Conservation (phyloP, 2,888 invertebrate genomes). For the Temnothorax unifasciatus region DNA sequence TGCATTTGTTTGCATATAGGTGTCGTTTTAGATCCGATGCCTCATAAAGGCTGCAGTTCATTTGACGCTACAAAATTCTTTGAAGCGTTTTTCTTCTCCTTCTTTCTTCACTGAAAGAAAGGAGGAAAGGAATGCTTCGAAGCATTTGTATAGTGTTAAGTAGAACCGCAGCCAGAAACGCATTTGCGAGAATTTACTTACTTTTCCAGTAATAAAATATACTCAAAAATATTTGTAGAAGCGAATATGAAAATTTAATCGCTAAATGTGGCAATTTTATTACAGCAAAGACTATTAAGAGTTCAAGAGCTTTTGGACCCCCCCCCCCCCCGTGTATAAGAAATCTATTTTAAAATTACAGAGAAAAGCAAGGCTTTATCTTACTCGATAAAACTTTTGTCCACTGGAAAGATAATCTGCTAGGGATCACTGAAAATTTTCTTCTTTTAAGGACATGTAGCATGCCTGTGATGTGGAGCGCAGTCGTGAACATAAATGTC, state of each 20-base stretch:
- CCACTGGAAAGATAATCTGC: not conserved
- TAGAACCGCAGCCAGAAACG: not conserved
- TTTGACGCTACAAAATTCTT: too few relatives aligned
- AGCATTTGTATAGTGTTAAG: too few relatives aligned
- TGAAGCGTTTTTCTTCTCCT: too few relatives aligned
- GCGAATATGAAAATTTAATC: not conserved
- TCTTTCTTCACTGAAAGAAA: too few relatives aligned
- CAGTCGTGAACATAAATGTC: not conserved
- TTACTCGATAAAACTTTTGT: constrained; percentile 1
- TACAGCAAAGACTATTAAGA: not conserved
- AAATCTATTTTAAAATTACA: not conserved
- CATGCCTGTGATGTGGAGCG: not conserved
- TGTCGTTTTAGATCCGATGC: not conserved
- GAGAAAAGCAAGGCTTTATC: not conserved
- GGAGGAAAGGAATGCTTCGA: too few relatives aligned
- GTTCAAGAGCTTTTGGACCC: not conserved
- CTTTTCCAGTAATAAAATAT: not conserved
- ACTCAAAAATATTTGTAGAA: not conserved
- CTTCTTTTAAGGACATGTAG: not conserved
- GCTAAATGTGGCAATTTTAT: not conserved
- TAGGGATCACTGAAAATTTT: not conserved
- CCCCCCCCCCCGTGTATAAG: too few relatives aligned
- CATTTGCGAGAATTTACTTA: not conserved
- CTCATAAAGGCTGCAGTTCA: not conserved
- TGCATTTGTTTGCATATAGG: not conserved